A percentile compares a stretch with the other conserved stretches of the same genome.
phyloP scores from a whole-genome alignment of 2,113 vertebrate species.

The Amblyornis subalaris region DNA sequence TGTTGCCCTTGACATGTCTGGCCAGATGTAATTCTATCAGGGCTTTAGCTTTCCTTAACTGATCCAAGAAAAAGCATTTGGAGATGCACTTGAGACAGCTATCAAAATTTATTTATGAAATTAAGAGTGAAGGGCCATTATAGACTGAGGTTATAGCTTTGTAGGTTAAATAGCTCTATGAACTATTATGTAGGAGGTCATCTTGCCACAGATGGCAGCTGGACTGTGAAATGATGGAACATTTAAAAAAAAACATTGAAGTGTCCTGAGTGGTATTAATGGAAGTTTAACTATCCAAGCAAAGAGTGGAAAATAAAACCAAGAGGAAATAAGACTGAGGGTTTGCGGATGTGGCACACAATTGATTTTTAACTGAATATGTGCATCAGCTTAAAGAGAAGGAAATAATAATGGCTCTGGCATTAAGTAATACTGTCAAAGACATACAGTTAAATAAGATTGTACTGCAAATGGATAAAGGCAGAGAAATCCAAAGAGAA shows the following conservation, averaged over 20 bases:
- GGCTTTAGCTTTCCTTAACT: background rate
- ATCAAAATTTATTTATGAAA: constrained; percentile 40
- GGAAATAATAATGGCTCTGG: constrained; percentile 37
- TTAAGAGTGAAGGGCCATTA: constrained; percentile 31
- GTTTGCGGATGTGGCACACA: constrained; percentile 30
- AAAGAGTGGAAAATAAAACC: constrained; percentile 33
- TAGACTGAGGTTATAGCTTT: background rate
- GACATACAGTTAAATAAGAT: background rate
- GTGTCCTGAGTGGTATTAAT: constrained; percentile 30
- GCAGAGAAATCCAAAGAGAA: background rate
- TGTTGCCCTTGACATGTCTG: background rate
- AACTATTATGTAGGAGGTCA: background rate
- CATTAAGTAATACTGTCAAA: constrained; percentile 14
- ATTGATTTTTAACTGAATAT: constrained; percentile 48
- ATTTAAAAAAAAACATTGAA: background rate
- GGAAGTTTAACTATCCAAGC: constrained; percentile 24
- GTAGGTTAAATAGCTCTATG: background rate
- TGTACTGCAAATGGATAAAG: background rate
- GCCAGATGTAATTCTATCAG: background rate
- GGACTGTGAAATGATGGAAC: constrained; percentile 27
- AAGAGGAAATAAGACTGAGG: constrained; percentile 39
- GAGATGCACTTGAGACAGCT: constrained; percentile 18
- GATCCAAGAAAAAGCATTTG: background rate
- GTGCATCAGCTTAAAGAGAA: constrained; percentile 37
- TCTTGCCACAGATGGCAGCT: constrained; percentile 20